These are phyloP conservation scores for Proterorhinus semilunaris DNA, from an alignment of 2,113 vertebrate genomes.

Conservation along the genomic window DNA sequence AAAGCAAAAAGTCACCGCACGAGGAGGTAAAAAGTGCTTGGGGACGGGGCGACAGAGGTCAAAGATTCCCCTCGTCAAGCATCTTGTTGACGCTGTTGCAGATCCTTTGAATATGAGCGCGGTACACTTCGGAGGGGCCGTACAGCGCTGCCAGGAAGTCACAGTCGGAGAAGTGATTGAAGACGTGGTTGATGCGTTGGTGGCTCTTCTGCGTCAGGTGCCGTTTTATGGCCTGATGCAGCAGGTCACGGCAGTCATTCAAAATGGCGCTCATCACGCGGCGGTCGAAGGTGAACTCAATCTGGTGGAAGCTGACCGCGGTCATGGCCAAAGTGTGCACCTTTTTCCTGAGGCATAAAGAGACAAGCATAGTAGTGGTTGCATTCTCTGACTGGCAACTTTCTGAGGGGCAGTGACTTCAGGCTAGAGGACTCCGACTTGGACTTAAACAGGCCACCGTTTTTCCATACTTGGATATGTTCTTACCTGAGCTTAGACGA, in stretches of 20 bases:
- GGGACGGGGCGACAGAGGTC: slow-evolving; percentile 51
- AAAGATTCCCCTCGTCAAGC: slow-evolving; percentile 90
- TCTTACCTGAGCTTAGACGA: too few species aligned
- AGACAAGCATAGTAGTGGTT: not conserved
- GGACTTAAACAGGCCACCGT: too few species aligned
- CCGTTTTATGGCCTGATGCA: slow-evolving; percentile 87
- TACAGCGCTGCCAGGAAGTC: slow-evolving; percentile 91
- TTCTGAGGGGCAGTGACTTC: too few species aligned
- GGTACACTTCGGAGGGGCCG: slow-evolving; percentile 84
- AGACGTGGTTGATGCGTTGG: slow-evolving; percentile 90
- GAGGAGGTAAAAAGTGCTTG: slow-evolving; percentile 28
- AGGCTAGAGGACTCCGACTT: too few species aligned
- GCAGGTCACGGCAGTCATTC: slow-evolving; percentile 88
- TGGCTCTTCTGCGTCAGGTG: slow-evolving; percentile 94
- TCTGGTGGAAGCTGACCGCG: slow-evolving; percentile 92
- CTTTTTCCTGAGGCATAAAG: slow-evolving; percentile 74
- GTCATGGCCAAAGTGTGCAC: slow-evolving; percentile 92
- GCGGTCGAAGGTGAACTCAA: slow-evolving; percentile 97
- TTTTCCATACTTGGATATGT: too few species aligned
- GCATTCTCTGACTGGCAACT: too few species aligned
- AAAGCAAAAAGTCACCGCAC: not conserved
- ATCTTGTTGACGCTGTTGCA: slow-evolving; percentile 88
- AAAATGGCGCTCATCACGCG: slow-evolving; percentile 86
- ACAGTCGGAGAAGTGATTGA: slow-evolving; percentile 88
- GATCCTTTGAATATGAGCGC: slow-evolving; percentile 82